Evolutionary conservation across 2,113 vertebrate species (phyloP).

Genomic region (Oostethus manadensis): DNA sequence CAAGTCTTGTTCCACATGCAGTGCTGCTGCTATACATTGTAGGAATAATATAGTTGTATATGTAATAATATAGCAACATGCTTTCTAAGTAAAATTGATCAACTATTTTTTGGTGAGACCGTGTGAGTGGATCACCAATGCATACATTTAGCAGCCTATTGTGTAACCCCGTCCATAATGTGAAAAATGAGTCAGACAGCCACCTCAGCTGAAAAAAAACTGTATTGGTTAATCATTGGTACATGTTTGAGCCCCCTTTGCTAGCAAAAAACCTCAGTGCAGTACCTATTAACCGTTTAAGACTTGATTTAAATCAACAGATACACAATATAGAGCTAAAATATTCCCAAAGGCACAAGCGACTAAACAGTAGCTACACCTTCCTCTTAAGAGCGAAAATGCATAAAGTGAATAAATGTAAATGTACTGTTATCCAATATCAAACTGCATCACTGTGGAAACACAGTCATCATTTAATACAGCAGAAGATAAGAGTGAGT

Average conservation of each 20-base stretch:
- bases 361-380: constrained; percentile 33
- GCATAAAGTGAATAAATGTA: constrained; percentile 72
- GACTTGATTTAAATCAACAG: constrained; percentile 18
- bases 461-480: constrained; percentile 53
- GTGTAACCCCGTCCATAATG: background rate
- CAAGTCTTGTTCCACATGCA: no score
- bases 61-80: no score
- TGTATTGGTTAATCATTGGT: constrained; percentile 50
- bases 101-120: no score
- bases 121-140: no score
- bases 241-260: constrained; percentile 36
- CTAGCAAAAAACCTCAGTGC: constrained; percentile 44
- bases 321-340: constrained; percentile 37
- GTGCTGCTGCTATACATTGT: no score
- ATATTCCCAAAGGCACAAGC: constrained; percentile 62
- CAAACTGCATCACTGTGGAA: constrained; percentile 38
- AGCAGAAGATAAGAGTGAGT: constrained; percentile 40
- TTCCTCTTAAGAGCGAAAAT: constrained; percentile 52
- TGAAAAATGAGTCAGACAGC: constrained; percentile 28
- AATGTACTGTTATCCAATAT: constrained; percentile 57
- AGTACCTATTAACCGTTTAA: constrained; percentile 33
- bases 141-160: no score
- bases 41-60: no score
- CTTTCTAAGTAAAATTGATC: no score
- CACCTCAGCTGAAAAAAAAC: constrained; percentile 37